Conservation (phyloP, 1,140 invertebrate species). For the Cotesia chilonis region DNA sequence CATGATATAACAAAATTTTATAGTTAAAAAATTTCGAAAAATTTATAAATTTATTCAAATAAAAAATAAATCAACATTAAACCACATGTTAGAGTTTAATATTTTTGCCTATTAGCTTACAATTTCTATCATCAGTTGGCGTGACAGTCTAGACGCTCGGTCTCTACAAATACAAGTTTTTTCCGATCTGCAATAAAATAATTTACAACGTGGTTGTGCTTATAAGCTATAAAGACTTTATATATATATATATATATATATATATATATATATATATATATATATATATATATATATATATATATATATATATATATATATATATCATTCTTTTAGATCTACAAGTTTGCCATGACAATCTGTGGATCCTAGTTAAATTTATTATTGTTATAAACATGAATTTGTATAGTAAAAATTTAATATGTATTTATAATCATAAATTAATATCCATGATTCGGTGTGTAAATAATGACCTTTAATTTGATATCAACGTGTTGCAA, state of each 20-base stretch:
- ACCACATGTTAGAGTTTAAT: no score
- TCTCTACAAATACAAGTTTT: no score
- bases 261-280: background rate
- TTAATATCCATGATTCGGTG: background rate
- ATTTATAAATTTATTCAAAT: no score
- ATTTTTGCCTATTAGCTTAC: no score
- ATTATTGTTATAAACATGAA: slow-evolving; percentile 15
- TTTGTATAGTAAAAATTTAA: background rate
- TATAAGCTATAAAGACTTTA: slow-evolving; percentile 9
- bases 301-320: background rate
- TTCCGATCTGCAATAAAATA: no score
- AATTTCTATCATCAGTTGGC: no score
- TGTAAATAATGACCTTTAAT: slow-evolving; percentile 18
- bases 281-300: background rate
- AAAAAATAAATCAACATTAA: no score
- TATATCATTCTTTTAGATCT: slow-evolving; percentile 5
- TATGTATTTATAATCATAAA: background rate
- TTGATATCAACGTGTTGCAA: background rate
- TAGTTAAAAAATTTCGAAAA: no score
- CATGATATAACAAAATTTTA: no score
- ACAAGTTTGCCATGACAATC: slow-evolving; percentile 22
- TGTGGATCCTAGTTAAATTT: slow-evolving; percentile 11
- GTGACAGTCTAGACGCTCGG: no score
- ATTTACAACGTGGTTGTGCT: no score
- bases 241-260: background rate